Conservation (phyloP, 1,140 invertebrate genomes). For the Euwallacea similis region DNA sequence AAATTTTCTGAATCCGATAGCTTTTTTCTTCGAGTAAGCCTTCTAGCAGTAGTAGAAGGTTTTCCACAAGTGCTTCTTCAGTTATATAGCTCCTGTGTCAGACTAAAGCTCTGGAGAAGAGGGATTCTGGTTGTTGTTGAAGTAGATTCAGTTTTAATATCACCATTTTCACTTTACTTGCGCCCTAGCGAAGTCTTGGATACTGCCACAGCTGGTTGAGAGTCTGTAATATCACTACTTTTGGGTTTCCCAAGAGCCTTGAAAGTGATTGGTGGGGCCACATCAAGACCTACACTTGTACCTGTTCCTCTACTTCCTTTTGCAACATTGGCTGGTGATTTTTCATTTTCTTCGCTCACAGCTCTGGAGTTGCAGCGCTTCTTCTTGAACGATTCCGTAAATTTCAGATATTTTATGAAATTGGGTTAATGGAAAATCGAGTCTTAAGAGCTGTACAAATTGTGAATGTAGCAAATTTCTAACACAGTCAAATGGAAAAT, state of each 20-base stretch:
- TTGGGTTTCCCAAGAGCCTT: too few relatives aligned
- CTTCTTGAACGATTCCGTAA: constrained; percentile 6
- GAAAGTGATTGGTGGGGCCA: background rate
- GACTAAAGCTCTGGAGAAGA: constrained; percentile 11
- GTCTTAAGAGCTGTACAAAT: too few relatives aligned
- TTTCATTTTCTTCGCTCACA: background rate
- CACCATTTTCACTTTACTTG: constrained; percentile 12
- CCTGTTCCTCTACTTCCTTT: background rate
- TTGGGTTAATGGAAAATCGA: too few relatives aligned
- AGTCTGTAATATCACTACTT: background rate
- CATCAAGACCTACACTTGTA: background rate
- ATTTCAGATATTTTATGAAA: constrained; percentile 8
- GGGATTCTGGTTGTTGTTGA: background rate
- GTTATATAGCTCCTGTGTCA: constrained; percentile 20
- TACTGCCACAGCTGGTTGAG: background rate
- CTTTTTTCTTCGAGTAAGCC: constrained; percentile 18
- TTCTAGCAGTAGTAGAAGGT: background rate
- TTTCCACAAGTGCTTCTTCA: constrained; percentile 9
- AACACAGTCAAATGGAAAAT: too few relatives aligned
- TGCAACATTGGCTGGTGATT: background rate
- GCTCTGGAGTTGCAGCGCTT: constrained; percentile 12
- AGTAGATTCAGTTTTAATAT: constrained; percentile 4
- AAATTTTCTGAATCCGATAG: background rate
- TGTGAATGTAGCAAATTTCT: too few relatives aligned
- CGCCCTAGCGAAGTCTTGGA: background rate